phyloP scores from a whole-genome alignment of 2,888 invertebrate species.

The Ethmia dodecea region DNA sequence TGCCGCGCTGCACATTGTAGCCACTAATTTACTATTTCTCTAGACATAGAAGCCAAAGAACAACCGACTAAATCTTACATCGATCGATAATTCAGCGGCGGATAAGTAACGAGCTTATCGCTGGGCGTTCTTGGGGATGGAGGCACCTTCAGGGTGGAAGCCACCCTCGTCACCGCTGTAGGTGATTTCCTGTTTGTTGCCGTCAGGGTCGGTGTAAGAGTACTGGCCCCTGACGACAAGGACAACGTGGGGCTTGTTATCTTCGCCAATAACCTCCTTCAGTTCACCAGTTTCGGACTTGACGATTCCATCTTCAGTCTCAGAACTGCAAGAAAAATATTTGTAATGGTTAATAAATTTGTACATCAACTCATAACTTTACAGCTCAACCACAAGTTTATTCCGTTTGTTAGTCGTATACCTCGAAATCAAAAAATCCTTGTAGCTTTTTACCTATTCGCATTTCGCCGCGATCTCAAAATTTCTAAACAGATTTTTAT shows the following conservation, averaged over 20 bases:
- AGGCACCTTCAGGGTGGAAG: conserved; percentile 78
- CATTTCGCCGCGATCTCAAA: too few relatives aligned
- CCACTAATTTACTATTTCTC: conserved; percentile 6
- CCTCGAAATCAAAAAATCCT: too few relatives aligned
- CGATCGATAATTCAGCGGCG: conserved; percentile 21
- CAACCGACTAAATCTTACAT: conserved; percentile 8
- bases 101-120: conserved; percentile 25
- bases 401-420: too few relatives aligned
- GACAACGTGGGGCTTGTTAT: conserved; percentile 74
- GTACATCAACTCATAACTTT: too few relatives aligned
- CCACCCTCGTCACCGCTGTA: conserved; percentile 81
- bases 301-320: conserved; percentile 75
- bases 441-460: too few relatives aligned
- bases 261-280: conserved; percentile 63
- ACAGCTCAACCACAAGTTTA: too few relatives aligned
- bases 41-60: conserved; percentile 9
- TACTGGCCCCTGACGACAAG: conserved; percentile 79
- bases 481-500: too few relatives aligned
- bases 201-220: conserved; percentile 74
- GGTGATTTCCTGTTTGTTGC: conserved; percentile 63
- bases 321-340: conserved; percentile 44
- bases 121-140: conserved; percentile 71
- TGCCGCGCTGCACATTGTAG: conserved; percentile 9
- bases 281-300: conserved; percentile 68
- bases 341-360: too few relatives aligned